Conservation (phyloP, 2,113 vertebrate species). For the Crotalus helleri region DNA sequence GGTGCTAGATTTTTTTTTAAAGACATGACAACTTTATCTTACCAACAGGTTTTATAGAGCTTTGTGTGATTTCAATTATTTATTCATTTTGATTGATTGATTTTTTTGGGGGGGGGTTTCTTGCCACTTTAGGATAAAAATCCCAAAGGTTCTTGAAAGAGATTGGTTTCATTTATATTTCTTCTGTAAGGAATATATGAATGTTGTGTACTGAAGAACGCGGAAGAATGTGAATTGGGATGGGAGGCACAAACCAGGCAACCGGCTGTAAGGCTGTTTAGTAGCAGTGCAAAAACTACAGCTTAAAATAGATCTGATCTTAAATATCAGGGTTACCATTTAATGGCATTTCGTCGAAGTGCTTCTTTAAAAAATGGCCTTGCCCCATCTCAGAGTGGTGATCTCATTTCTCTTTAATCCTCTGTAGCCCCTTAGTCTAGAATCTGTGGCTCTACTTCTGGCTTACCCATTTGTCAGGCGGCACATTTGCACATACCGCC, state of each 20-base stretch:
- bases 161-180: background rate
- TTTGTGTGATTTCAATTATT: background rate
- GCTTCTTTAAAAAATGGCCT: constrained; percentile 8
- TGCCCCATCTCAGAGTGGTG: background rate
- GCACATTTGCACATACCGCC: background rate
- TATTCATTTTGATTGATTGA: background rate
- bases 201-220: too few relatives aligned
- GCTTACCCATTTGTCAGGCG: background rate
- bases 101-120: too few relatives aligned
- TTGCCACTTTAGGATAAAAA: background rate
- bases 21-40: background rate
- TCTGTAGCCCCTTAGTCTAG: constrained; percentile 33
- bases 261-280: background rate
- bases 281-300: background rate
- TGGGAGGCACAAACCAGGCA: background rate
- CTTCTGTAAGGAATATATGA: background rate
- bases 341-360: constrained; percentile 11
- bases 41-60: too few relatives aligned
- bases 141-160: background rate
- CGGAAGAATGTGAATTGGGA: background rate
- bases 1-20: background rate
- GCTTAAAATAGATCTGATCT: background rate
- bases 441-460: background rate
- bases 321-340: background rate
- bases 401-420: constrained; percentile 44